Conservation (phyloP, 2,113 vertebrate species). For the Trichomycterus rosablanca region DNA sequence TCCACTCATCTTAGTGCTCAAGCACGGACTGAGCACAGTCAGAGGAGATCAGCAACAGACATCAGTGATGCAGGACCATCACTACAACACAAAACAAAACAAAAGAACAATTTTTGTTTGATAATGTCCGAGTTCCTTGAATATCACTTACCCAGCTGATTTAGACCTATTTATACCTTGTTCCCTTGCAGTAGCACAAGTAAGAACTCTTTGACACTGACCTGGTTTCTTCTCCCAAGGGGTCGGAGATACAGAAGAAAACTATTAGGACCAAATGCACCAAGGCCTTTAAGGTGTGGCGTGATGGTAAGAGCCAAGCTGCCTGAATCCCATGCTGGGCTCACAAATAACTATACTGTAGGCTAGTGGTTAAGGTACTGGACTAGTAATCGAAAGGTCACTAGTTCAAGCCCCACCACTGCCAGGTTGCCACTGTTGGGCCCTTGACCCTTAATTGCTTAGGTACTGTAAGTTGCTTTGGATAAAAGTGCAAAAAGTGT, state of each 20-base stretch:
- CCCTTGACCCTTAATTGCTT: too few relatives aligned
- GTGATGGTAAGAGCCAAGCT: too few relatives aligned
- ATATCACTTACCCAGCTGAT: conserved; percentile 2
- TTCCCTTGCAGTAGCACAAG: conserved; percentile 5
- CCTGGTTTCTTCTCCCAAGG: conserved; percentile 26
- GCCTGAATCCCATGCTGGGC: too few relatives aligned
- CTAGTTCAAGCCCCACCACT: too few relatives aligned
- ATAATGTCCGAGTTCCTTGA: background rate
- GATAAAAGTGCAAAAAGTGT: too few relatives aligned
- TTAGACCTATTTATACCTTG: conserved; percentile 23
- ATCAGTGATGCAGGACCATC: conserved; percentile 58
- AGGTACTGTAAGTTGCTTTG: too few relatives aligned
- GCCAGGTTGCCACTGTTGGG: too few relatives aligned
- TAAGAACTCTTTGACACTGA: conserved; percentile 23
- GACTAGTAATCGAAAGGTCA: too few relatives aligned
- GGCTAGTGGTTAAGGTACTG: too few relatives aligned
- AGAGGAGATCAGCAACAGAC: conserved; percentile 59
- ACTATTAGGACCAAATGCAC: conserved; percentile 19
- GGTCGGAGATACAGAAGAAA: conserved; percentile 12
- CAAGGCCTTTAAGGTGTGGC: conserved; percentile 7
- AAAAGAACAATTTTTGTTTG: background rate
- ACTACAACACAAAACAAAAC: conserved; percentile 38
- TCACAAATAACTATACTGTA: too few relatives aligned
- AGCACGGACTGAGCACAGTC: conserved; percentile 52
- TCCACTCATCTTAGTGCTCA: conserved; percentile 86